A percentile compares a stretch with the other conserved stretches of the same genome.
These are phyloP conservation scores for Hydrotaea diabolus DNA, from an alignment of 2,888 invertebrate genomes.

Conservation along the genomic window DNA sequence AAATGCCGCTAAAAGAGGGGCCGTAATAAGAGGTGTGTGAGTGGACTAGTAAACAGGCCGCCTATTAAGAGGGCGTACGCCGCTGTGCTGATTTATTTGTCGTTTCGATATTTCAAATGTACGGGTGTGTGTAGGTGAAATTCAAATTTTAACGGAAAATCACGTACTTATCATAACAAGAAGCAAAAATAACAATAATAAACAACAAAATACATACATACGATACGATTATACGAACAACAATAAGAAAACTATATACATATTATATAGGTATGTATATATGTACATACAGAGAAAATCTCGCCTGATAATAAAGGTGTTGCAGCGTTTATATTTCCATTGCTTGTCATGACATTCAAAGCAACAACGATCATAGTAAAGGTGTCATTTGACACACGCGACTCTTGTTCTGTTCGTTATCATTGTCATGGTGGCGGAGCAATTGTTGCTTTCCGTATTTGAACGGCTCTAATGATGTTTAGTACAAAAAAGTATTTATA, in stretches of 20 bases:
- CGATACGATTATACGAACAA: constrained; percentile 1
- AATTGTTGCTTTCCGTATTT: no score
- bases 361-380: neutral
- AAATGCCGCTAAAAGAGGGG: no score
- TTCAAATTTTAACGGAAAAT: constrained; percentile 76
- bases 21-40: no score
- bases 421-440: no score
- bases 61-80: neutral
- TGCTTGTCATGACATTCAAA: constrained; percentile 59
- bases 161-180: constrained; percentile 74
- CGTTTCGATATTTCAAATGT: neutral
- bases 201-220: constrained; percentile 62
- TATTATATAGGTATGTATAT: neutral
- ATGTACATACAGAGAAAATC: neutral
- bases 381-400: constrained; percentile 7
- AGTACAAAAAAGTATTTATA: no score
- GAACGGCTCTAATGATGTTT: neutral
- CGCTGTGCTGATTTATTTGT: no score
- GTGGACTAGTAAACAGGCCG: no score
- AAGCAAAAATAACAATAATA: constrained; percentile 60
- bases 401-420: neutral
- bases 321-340: constrained; percentile 66
- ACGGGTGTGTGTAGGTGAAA: constrained; percentile 64
- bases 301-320: constrained; percentile 75
- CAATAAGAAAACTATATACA: neutral